Percentiles rank a stretch among this genome's conserved stretches.
These are phyloP conservation scores for Anhinga rufa DNA, from an alignment of 2,113 vertebrate genomes.

Conservation along the genomic window DNA sequence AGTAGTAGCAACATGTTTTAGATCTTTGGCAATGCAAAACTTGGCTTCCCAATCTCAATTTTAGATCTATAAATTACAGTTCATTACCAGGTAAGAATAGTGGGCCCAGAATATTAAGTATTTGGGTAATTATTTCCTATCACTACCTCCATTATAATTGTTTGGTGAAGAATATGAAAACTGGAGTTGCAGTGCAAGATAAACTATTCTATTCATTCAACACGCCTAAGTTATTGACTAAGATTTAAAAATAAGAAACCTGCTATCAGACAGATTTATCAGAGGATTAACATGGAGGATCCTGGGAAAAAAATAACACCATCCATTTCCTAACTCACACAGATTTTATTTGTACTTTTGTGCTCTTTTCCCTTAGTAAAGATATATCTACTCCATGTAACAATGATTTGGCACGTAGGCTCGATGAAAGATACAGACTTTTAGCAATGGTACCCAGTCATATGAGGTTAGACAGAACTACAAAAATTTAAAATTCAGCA, in stretches of 20 bases:
- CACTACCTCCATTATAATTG: neutral
- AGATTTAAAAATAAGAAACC: neutral
- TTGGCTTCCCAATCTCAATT: neutral
- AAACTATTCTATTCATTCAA: neutral
- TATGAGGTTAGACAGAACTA: neutral
- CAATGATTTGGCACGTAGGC: neutral
- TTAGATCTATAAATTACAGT: neutral
- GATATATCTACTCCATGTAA: neutral
- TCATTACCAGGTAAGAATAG: neutral
- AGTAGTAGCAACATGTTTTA: neutral
- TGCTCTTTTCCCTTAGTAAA: neutral
- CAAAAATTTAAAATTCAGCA: neutral
- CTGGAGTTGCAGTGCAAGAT: neutral
- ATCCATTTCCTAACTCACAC: neutral
- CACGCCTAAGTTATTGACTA: neutral
- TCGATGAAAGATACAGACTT: neutral
- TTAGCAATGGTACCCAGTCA: neutral
- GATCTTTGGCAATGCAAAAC: neutral
- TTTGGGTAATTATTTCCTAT: neutral
- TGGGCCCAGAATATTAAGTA: neutral
- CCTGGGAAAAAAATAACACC: rapidly evolving
- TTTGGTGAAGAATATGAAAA: neutral
- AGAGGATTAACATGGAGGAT: neutral
- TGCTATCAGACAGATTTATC: neutral
- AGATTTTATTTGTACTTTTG: neutral